Conservation (phyloP, 2,797 vertebrate species). For the Synaphobranchus kaupii region DNA sequence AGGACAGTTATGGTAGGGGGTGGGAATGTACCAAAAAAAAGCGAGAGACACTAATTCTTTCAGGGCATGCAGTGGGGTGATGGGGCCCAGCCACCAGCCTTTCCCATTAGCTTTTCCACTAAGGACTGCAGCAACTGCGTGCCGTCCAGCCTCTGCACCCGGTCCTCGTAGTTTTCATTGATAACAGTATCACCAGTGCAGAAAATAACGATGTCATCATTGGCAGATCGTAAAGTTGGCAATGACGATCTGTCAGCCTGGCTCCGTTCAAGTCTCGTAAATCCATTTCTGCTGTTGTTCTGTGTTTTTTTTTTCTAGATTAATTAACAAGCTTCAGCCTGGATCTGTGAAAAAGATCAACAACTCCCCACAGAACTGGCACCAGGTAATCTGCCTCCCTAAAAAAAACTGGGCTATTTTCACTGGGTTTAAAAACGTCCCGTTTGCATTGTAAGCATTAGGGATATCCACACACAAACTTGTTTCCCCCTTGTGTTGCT, state of each 20-base stretch:
- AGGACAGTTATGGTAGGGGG: no score
- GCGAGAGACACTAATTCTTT: no score
- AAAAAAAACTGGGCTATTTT: background rate
- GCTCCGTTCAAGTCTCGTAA: background rate
- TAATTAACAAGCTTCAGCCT: slow-evolving; percentile 90
- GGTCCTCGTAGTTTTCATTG: background rate
- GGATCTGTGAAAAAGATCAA: slow-evolving; percentile 89
- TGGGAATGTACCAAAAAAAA: no score
- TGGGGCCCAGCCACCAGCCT: no score
- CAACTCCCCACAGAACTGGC: slow-evolving; percentile 88
- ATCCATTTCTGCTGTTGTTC: background rate
- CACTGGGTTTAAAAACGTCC: no score
- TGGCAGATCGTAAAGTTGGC: background rate
- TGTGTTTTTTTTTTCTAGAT: slow-evolving; percentile 65
- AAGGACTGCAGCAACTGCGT: no score
- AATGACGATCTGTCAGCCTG: background rate
- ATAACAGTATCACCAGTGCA: background rate
- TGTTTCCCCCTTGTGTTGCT: background rate
- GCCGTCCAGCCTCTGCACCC: no score
- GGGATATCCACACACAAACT: background rate
- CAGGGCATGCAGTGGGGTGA: no score
- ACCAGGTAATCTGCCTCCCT: slow-evolving; percentile 73
- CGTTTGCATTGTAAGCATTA: background rate
- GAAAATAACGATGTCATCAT: background rate
- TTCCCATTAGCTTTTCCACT: no score